Base-by-base conservation (phyloP, 2,888 invertebrate genomes). In the Limnephilus auricula region DNA sequence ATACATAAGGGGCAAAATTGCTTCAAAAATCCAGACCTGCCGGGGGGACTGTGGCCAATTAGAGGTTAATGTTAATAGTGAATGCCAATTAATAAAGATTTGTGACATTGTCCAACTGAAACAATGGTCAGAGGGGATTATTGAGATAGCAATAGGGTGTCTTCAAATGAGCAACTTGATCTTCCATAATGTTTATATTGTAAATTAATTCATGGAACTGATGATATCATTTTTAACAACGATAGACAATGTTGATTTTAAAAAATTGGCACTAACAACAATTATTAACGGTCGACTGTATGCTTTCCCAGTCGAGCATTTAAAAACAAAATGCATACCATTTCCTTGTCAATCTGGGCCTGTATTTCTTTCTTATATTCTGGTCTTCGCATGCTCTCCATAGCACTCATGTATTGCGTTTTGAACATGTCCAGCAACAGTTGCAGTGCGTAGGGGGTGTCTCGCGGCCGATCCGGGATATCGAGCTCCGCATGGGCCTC, bases 401-500 rank as follows among this genome's bases (percentile, higher is more conserved):
- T 96, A 96, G 98, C 97, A 89, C 97, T 96, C 96, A 99, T 97
- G 94, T 98, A 98, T 95, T 99, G 98, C 94, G 97, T 97, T 94
- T 98, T 96, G 95, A 98, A 98, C 95, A 98, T 97, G 94, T 99
- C 99, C 82, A 99, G 95, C 93, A 99, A 96, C 93, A 98, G 97
- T 95, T 99, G 98, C 93, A 99, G 95, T 32, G 98, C 98, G 94
- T 98, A 98, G 1, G 98, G 98, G 90, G 98, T 97, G 93, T 97
- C 97, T 93, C 97, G 96, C 79, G 98, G 98, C 93, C 97, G 97
- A 92, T 97, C 96, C 88, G 98, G 98, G 95, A 98, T 98, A 93
- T 98, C 97, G 93, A 98, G 95, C 95, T 98, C 98, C 90, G 97
- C 97, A 94, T 99, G 98, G 92, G 98, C 96, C 86, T 96, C 95